phyloP scores from a whole-genome alignment of 2,113 vertebrate species.

The Oncorhynchus tshawytscha region DNA sequence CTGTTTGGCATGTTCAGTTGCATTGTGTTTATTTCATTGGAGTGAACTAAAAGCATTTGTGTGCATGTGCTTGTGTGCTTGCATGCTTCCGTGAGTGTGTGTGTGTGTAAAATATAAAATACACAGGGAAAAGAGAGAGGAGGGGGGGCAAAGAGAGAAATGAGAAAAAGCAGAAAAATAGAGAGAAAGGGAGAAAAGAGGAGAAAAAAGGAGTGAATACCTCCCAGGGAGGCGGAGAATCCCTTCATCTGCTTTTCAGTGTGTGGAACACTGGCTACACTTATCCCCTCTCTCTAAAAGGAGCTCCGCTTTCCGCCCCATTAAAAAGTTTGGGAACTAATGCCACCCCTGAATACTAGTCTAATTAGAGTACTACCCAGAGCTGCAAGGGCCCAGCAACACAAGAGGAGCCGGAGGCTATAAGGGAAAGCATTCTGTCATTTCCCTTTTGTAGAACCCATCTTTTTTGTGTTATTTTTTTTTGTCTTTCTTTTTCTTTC shows the following conservation, averaged over 20 bases:
- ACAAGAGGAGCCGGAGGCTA: constrained; percentile 56
- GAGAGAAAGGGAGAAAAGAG: constrained; percentile 53
- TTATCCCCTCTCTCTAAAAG: constrained; percentile 84
- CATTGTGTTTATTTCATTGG: not conserved
- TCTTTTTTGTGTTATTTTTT: constrained; percentile 41
- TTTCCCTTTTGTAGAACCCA: constrained; percentile 55
- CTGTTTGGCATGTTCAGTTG: not conserved
- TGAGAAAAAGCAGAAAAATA: not conserved
- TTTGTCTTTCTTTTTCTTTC: constrained; percentile 55
- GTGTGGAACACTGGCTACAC: constrained; percentile 82
- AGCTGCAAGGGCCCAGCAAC: constrained; percentile 66
- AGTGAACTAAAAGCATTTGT: not conserved
- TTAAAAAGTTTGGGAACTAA: constrained; percentile 92
- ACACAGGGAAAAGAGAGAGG: not conserved
- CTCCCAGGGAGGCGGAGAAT: constrained; percentile 80
- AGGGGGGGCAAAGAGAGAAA: not conserved
- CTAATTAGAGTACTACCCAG: constrained; percentile 84
- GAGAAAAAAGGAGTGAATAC: constrained; percentile 78
- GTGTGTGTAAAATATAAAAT: not conserved
- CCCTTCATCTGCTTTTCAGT: constrained; percentile 76
- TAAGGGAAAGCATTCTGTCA: constrained; percentile 44
- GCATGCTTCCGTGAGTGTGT: too few relatives aligned
- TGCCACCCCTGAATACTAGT: constrained; percentile 80
- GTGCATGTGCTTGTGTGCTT: too few relatives aligned
- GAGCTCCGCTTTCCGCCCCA: constrained; percentile 83